phyloP scores from a whole-genome alignment of 2,888 invertebrate species.

The Acanthopleura granulata region DNA sequence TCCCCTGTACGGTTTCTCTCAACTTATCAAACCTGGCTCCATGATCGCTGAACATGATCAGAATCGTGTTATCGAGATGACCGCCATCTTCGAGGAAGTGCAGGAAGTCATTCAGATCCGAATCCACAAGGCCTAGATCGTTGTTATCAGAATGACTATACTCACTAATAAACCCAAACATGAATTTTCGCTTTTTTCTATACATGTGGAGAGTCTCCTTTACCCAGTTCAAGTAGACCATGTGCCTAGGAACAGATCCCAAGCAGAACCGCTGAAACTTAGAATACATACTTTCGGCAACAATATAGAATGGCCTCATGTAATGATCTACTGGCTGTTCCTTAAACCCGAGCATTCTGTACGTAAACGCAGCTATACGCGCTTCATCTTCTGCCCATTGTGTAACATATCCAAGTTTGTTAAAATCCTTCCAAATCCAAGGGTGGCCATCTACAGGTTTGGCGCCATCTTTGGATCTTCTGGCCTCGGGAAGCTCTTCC shows the following conservation, averaged over 20 bases:
- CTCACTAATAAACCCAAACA: constrained; percentile 90
- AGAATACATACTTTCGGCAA: constrained; percentile 72
- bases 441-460: constrained; percentile 83
- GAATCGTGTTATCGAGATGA: constrained; percentile 82
- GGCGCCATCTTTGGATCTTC: constrained; percentile 77
- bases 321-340: constrained; percentile 91
- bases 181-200: constrained; percentile 80
- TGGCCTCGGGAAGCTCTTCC: constrained; percentile 87
- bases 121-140: constrained; percentile 82
- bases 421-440: constrained; percentile 87
- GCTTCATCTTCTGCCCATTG: constrained; percentile 91
- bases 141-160: constrained; percentile 87
- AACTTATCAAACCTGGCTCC: constrained; percentile 84
- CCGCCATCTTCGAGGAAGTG: constrained; percentile 74
- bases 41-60: too few relatives aligned
- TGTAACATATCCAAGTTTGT: constrained; percentile 73
- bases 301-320: constrained; percentile 81
- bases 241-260: too few relatives aligned
- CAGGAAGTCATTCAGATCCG: constrained; percentile 76
- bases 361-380: constrained; percentile 88
- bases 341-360: constrained; percentile 88
- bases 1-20: constrained; percentile 89
- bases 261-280: too few relatives aligned
- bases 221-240: too few relatives aligned
- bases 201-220: constrained; percentile 76